A percentile compares a stretch with the other conserved stretches of the same genome.
Conservation (phyloP, 2,888 invertebrate genomes). For the Leptogaster cylindrica region DNA sequence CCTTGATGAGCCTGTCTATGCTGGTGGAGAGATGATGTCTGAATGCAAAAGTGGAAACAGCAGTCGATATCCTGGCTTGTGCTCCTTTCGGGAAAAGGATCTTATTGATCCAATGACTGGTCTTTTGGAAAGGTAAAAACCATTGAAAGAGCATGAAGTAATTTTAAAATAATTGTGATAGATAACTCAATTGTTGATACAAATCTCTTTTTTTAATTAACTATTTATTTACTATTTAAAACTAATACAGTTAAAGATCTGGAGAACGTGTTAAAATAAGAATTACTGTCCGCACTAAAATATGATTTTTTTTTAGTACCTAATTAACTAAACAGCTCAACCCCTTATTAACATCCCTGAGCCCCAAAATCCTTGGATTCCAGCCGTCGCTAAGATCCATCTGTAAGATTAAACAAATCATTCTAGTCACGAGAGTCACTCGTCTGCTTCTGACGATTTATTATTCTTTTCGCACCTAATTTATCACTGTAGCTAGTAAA, state of each 20-base stretch:
- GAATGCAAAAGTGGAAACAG: constrained; percentile 46
- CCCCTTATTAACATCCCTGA: no score
- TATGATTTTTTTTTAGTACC: no score
- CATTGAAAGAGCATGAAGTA: not conserved
- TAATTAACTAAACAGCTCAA: no score
- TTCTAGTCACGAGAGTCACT: no score
- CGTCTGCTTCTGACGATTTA: constrained; percentile 3
- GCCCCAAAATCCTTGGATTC: no score
- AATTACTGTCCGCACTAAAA: no score
- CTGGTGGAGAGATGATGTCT: constrained; percentile 44
- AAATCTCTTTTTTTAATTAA: no score
- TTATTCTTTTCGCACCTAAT: constrained; percentile 24
- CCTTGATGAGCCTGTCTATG: constrained; percentile 45
- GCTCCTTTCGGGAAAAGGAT: constrained; percentile 43
- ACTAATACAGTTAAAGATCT: no score
- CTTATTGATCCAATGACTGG: not conserved
- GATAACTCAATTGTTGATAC: not conserved
- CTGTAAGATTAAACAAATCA: no score
- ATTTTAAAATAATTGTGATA: not conserved
- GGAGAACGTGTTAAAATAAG: no score
- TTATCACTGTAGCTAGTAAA: constrained; percentile 22
- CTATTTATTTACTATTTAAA: no score
- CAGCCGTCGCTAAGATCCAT: no score
- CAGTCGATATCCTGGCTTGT: constrained; percentile 44
- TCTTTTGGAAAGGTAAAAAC: not conserved